A percentile compares a stretch with the other conserved stretches of the same genome.
Conservation (phyloP, 2,113 vertebrate genomes). For the Phyllopteryx taeniolatus region DNA sequence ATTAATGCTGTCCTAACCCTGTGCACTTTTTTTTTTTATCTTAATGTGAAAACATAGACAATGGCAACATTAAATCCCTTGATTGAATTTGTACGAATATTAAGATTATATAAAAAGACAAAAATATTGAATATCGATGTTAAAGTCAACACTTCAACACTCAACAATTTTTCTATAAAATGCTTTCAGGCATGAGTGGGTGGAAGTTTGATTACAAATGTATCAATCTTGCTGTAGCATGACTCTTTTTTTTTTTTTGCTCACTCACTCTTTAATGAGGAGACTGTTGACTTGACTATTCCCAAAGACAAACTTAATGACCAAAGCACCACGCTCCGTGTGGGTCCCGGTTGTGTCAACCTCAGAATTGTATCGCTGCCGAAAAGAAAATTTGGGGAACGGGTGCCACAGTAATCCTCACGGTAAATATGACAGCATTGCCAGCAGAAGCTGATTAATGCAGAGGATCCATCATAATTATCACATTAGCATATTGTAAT, state of each 20-base stretch:
- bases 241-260: slow-evolving; percentile 8
- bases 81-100: not conserved
- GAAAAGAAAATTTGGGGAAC: slow-evolving; percentile 9
- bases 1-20: too few species aligned
- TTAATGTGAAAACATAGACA: too few species aligned
- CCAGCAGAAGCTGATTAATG: slow-evolving; percentile 56
- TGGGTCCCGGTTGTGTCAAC: slow-evolving; percentile 15
- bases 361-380: slow-evolving; percentile 11
- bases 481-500: slow-evolving; percentile 74
- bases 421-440: slow-evolving; percentile 45
- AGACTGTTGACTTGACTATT: slow-evolving; percentile 9
- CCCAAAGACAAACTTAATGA: slow-evolving; percentile 10
- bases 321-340: slow-evolving; percentile 13
- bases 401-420: slow-evolving; percentile 32
- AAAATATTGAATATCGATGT: not conserved
- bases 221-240: slow-evolving; percentile 30
- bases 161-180: not conserved
- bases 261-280: slow-evolving; percentile 29
- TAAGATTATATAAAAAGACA: not conserved
- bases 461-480: slow-evolving; percentile 63
- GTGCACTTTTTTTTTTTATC: too few species aligned
- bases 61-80: too few species aligned
- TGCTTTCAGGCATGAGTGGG: not conserved
- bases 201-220: not conserved
- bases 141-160: not conserved